Evolutionary conservation across 2,797 vertebrate genomes (phyloP), one percentile per base, ranked within the genome.

Genomic region (Odontamblyopus rebecca): DNA sequence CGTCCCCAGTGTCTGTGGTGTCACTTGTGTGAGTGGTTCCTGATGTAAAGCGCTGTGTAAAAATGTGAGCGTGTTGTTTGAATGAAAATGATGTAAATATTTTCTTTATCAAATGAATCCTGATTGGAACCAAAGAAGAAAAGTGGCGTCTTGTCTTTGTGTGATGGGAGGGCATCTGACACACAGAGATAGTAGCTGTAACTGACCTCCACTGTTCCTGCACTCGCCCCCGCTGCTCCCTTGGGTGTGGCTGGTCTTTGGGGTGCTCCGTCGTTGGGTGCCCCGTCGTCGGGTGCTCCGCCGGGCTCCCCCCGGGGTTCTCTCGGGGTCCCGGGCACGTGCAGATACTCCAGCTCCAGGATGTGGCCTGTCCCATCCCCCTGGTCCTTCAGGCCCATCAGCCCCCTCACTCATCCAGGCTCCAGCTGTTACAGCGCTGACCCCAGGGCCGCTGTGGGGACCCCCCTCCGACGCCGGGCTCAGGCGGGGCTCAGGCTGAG

Each of bases 321-420:
- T 68, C 92, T 94, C 85, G 95, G 93, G 84, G 92, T 81, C 84
- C 90, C 93, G 77, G 96, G 96, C 93, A 95, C 93, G 71, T 96
- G 95, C 76, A 98, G 95, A 92, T 96, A 96, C 92, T 96, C 94
- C 85, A 96, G 91, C 92, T 96, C 94, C 84, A 93, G 92, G 88
- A 93, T 91, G 89, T 86, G 90, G 88, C 91, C 91, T 81, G 93
- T 92, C 82, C 92, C 94, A 95, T 95, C 95, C 86, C 94, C 95
- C 88, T 96, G 96, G 95, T 97, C 95, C 92, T 97, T 98, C 93
- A 98, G 94, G 95, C 97, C 98, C 98, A 99, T 99, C 96, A 98
- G 94, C 92, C 94, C 91, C 92, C 93, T 92, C 89, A 95, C 91
- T 93, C 94, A 95, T 95, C 93, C 93, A 96, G 94, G 89, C 94